phyloP scores from a whole-genome alignment of 2,113 vertebrate genomes.

The Corydoras maculifer region DNA sequence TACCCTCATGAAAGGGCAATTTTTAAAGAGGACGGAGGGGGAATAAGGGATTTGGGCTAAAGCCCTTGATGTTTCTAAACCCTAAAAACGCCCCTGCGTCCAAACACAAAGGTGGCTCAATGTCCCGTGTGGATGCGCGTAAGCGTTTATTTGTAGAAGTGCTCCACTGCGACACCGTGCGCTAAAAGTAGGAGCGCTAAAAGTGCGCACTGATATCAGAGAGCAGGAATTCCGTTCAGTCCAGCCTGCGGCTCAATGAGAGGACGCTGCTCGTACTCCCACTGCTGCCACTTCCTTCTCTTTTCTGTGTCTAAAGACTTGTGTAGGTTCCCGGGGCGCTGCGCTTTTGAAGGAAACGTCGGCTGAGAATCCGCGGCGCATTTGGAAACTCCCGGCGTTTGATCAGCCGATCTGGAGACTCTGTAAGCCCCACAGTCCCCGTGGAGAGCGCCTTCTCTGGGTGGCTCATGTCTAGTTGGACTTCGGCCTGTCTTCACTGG shows the following conservation, averaged over 20 bases:
- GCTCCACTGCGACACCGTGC: background rate
- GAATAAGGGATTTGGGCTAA: too few relatives aligned
- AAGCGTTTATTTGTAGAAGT: background rate
- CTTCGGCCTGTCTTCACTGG: constrained; percentile 28
- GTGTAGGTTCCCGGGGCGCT: background rate
- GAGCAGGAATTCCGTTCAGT: background rate
- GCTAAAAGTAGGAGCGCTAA: constrained; percentile 18
- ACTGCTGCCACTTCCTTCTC: background rate
- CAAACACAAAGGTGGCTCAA: too few relatives aligned
- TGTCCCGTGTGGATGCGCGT: background rate
- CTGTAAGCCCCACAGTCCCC: background rate
- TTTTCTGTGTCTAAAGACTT: background rate
- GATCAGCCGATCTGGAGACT: background rate
- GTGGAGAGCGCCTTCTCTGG: background rate
- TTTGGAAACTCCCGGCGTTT: background rate
- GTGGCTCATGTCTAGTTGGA: constrained; percentile 34
- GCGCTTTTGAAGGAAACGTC: background rate
- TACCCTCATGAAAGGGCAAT: too few relatives aligned
- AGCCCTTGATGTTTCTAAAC: too few relatives aligned
- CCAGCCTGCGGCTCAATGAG: background rate
- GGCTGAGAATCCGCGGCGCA: background rate
- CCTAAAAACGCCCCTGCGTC: too few relatives aligned
- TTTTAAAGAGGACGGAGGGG: too few relatives aligned
- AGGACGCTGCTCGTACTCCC: background rate
- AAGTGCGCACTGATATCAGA: background rate